These are phyloP conservation scores for Sardinella longiceps DNA, from an alignment of 2,797 vertebrate genomes.

Conservation along the genomic window DNA sequence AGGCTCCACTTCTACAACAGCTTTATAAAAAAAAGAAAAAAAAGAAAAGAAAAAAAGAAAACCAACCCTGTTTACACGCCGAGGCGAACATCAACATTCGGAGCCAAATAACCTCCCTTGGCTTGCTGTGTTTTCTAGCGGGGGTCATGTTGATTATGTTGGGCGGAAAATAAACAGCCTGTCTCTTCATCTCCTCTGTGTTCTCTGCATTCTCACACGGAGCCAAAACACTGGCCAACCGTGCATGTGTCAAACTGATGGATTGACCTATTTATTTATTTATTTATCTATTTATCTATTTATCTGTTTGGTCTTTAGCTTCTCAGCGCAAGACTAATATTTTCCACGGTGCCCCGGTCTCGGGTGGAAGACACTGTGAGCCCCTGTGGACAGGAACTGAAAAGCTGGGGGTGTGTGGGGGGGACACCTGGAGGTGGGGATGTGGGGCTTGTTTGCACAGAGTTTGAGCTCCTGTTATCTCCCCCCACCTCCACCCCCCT, in stretches of 20 bases:
- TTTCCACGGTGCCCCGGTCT: conserved; percentile 43
- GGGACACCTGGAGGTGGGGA: conserved; percentile 58
- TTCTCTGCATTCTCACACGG: conserved; percentile 48
- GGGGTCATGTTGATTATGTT: conserved; percentile 15
- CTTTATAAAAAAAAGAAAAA: neutral
- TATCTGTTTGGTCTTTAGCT: conserved; percentile 64
- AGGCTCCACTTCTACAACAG: neutral
- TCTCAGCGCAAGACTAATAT: conserved; percentile 65
- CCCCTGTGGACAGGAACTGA: conserved; percentile 29
- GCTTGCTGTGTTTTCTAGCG: conserved; percentile 1
- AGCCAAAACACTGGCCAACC: conserved; percentile 49
- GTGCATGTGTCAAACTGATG: conserved; percentile 54
- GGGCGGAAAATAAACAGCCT: conserved; percentile 37
- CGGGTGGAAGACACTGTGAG: conserved; percentile 49
- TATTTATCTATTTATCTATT: conserved; percentile 65
- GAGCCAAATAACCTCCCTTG: conserved; percentile 18
- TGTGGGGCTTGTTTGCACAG: conserved; percentile 70
- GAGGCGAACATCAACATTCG: conserved; percentile 7
- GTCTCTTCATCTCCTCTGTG: conserved; percentile 33
- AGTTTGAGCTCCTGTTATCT: conserved; percentile 69
- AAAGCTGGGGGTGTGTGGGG: conserved; percentile 40
- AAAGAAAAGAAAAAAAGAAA: no score
- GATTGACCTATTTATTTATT: conserved; percentile 55
- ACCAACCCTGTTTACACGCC: conserved; percentile 8
- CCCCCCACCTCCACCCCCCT: no score